Base-by-base conservation (phyloP, 2,797 vertebrate species). In the Rallus crepitans region DNA sequence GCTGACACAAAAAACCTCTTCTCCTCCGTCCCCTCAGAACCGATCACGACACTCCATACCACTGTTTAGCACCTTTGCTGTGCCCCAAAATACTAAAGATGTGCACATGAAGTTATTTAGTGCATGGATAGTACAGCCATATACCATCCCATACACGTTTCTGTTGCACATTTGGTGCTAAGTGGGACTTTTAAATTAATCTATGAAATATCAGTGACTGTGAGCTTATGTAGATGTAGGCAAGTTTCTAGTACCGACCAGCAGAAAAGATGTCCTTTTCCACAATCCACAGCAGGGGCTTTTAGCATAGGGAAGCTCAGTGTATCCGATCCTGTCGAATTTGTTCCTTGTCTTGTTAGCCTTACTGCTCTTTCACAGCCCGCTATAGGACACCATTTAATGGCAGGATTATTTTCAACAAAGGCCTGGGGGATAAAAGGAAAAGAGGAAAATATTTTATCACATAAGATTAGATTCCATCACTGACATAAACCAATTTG, bases 381-480 rank as follows among this genome's bases (percentile, higher is more conserved):
- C 2, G 99, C 98, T 93, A 98, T 98, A 45, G 99, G 99, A 97
- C 99, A 99, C 99, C 99, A 99, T 96, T 99, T 99, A 97, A 99
- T 99, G 79, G 98, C 99, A 93, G 99, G 98, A 98, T 99, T 99
- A 98, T 99, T 99, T 98, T 99, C 99, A 96, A 99, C 99, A 98
- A 99, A 99, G 16, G 99, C 99, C 99, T 99, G 95, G 75, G 59
- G 82, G 8, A 88, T 73, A 91, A 76, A 92, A 40, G 7, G 11
- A 89, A 52, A 82, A 91, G 61, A 10, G 8, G 25, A 56, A 94
- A 95, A 89, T 39, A 68, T 83, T 69, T 94, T 89, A 94, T 25
- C 25, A 85, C n/a, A 6, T 53, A 83, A 70, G 15, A 83, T 53
- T 47, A 73, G 39, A 95, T 40, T 82, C 94, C 61, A 94, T 87